Percentiles rank a stretch among this genome's conserved stretches.
Evolutionary conservation across 2,797 vertebrate genomes (phyloP).

Genomic region (Lepus oiostolus): DNA sequence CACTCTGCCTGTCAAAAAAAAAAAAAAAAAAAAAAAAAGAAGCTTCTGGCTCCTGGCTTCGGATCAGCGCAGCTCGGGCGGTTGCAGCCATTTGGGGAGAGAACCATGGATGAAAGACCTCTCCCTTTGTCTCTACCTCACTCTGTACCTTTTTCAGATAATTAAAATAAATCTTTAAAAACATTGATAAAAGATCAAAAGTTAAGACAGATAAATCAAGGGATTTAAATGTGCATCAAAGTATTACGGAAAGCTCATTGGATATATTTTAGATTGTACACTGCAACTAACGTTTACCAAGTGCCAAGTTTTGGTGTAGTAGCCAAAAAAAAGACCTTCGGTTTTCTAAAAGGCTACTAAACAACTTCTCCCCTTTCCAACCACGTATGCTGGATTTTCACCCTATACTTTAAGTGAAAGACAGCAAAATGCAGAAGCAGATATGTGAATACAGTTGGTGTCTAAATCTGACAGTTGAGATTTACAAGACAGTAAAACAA

Average conservation of each 20-base stretch:
- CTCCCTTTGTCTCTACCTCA: no score
- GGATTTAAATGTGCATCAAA: background rate
- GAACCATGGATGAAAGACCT: no score
- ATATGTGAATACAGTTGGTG: background rate
- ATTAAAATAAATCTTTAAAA: no score
- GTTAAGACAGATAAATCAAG: background rate
- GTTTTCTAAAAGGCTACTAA: background rate
- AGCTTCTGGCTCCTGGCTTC: no score
- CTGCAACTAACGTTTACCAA: background rate
- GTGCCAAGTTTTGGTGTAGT: background rate
- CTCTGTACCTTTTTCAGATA: no score
- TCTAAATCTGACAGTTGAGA: background rate
- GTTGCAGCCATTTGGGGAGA: no score
- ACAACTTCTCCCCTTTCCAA: background rate
- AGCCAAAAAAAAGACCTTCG: background rate
- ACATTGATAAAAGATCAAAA: background rate
- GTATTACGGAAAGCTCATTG: background rate
- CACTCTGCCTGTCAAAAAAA: no score
- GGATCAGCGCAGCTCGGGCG: no score
- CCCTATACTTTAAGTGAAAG: background rate
- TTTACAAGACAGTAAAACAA: background rate
- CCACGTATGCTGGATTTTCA: background rate
- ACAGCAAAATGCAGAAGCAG: background rate
- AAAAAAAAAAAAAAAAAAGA: no score
- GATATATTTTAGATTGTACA: background rate